Conservation (phyloP, 2,888 invertebrate genomes). For the Cephalotes varians region DNA sequence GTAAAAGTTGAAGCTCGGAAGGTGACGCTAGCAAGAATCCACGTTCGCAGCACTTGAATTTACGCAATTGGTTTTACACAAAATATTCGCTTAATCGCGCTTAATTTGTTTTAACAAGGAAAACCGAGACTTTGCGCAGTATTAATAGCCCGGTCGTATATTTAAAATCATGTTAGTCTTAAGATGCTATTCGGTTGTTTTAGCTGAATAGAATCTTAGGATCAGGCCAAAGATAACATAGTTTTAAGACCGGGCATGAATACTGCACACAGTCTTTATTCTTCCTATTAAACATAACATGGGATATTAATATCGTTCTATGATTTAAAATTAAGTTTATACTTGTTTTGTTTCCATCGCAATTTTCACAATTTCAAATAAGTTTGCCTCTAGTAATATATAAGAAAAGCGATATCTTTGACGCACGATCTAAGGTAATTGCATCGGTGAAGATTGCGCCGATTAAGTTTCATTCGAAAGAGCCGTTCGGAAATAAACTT, state of each 20-base stretch:
- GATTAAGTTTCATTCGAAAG: constrained; percentile 42
- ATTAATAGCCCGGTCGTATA: not conserved
- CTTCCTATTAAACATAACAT: too few species aligned
- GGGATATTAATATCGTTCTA: too few species aligned
- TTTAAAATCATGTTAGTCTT: not conserved
- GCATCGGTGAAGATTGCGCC: constrained; percentile 21
- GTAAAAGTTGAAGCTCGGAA: constrained; percentile 9
- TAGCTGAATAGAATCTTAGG: not conserved
- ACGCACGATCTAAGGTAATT: constrained; percentile 13
- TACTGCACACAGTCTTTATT: too few species aligned
- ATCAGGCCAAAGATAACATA: not conserved
- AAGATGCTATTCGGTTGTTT: not conserved
- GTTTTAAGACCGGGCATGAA: not conserved
- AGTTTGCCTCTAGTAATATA: not conserved
- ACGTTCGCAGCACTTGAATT: not conserved
- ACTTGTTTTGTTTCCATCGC: not conserved
- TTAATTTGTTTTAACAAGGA: not conserved
- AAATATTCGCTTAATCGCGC: too few species aligned
- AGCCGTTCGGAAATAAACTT: constrained; percentile 30
- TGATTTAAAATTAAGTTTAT: not conserved
- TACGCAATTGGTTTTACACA: too few species aligned
- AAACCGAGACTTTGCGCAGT: not conserved
- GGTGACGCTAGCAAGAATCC: not conserved
- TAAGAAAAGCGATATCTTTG: constrained; percentile 27
- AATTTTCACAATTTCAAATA: not conserved